Percentiles rank a stretch among this genome's conserved stretches.
Conservation (phyloP, 2,113 vertebrate species). For the Carettochelys insculpta region DNA sequence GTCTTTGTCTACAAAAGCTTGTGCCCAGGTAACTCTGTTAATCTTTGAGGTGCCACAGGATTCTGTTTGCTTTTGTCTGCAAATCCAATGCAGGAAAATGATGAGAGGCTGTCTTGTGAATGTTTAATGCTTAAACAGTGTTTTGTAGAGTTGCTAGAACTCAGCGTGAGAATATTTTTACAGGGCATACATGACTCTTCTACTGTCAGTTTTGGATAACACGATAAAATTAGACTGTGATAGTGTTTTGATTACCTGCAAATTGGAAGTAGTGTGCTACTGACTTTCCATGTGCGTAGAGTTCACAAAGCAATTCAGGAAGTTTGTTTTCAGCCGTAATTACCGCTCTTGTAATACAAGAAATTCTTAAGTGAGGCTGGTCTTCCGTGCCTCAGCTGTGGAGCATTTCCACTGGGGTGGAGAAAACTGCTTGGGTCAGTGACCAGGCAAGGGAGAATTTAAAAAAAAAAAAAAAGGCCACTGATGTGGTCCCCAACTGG, state of each 20-base stretch:
- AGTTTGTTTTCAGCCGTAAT: background rate
- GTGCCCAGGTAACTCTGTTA: too few species aligned
- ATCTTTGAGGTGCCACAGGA: too few species aligned
- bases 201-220: background rate
- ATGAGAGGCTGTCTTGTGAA: background rate
- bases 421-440: too few species aligned
- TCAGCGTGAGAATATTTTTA: background rate
- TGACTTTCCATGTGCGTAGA: background rate
- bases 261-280: background rate
- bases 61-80: too few species aligned
- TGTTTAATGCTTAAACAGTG: background rate
- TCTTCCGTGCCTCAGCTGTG: background rate
- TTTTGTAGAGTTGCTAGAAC: background rate
- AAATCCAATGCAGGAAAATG: background rate
- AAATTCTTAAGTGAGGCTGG: background rate
- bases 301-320: background rate
- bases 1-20: too few species aligned
- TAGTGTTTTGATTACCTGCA: background rate
- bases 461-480: too few species aligned
- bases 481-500: too few species aligned
- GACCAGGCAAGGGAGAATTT: too few species aligned
- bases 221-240: background rate
- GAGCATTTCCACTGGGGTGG: too few species aligned
- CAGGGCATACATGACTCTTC: background rate
- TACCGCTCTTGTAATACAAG: background rate